Conservation (phyloP, 2,888 invertebrate genomes). For the Candidula unifasciata region DNA sequence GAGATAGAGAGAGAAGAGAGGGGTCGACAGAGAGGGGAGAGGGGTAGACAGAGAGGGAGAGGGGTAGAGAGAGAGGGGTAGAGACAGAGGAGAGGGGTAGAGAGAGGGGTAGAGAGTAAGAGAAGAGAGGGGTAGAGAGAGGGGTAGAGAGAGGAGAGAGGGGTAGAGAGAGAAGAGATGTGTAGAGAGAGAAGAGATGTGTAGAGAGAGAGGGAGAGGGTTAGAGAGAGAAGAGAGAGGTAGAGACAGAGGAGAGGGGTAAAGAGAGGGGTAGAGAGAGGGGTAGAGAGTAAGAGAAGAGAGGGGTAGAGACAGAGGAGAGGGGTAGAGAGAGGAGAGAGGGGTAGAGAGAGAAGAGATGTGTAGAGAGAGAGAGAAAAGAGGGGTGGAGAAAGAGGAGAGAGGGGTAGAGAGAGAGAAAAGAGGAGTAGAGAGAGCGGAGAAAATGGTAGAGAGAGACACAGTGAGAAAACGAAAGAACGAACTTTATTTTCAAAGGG, state of each 20-base stretch:
- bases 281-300: too few relatives aligned
- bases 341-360: not conserved
- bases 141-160: not conserved
- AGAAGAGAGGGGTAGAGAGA: constrained; percentile 4
- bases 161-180: too few relatives aligned
- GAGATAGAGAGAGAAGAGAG: not conserved
- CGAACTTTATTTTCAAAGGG: too few relatives aligned
- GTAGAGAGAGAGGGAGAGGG: too few relatives aligned
- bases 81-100: not conserved
- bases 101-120: not conserved
- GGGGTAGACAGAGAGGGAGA: too few relatives aligned
- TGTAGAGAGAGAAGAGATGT: too few relatives aligned
- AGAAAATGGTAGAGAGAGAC: constrained; percentile 4
- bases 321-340: too few relatives aligned
- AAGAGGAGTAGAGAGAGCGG: too few relatives aligned
- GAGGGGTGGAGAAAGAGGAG: not conserved
- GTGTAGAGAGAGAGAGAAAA: not conserved
- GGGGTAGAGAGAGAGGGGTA: not conserved
- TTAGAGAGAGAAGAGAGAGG: too few relatives aligned
- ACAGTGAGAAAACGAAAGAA: not conserved
- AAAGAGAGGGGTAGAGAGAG: too few relatives aligned
- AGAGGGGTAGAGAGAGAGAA: not conserved
- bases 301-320: too few relatives aligned
- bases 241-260: too few relatives aligned
- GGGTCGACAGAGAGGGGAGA: not conserved